These are phyloP conservation scores for Anser brachyrhynchus DNA, from an alignment of 2,113 vertebrate genomes.

Conservation along the genomic window DNA sequence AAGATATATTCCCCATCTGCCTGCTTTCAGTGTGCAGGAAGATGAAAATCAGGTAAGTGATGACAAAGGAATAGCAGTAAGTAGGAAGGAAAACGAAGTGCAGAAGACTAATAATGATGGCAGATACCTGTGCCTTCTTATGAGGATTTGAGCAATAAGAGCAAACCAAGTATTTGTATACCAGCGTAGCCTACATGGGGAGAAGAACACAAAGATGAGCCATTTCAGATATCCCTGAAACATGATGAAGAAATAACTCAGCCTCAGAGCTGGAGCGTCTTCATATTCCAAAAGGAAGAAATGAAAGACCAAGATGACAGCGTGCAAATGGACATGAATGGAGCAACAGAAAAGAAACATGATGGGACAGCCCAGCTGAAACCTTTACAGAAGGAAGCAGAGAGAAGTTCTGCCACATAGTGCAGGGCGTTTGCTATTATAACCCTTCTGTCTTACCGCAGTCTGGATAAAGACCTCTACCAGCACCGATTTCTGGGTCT, in stretches of 20 bases:
- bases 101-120: background rate
- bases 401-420: too few relatives aligned
- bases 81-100: background rate
- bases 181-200: fast-evolving
- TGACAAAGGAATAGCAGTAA: background rate
- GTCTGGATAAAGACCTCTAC: background rate
- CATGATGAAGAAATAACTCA: background rate
- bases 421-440: background rate
- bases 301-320: background rate
- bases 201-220: too few relatives aligned
- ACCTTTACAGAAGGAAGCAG: fast-evolving
- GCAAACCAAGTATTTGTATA: background rate
- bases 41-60: background rate
- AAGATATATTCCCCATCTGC: background rate
- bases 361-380: background rate
- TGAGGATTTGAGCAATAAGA: background rate
- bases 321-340: fast-evolving
- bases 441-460: background rate
- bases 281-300: background rate
- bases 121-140: background rate
- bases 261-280: background rate
- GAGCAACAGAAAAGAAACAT: background rate
- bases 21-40: background rate
- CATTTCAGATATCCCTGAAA: background rate
- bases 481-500: background rate